Evolutionary conservation across 1,140 invertebrate genomes (phyloP).

Genomic region (Oncopodura yosiiana): DNA sequence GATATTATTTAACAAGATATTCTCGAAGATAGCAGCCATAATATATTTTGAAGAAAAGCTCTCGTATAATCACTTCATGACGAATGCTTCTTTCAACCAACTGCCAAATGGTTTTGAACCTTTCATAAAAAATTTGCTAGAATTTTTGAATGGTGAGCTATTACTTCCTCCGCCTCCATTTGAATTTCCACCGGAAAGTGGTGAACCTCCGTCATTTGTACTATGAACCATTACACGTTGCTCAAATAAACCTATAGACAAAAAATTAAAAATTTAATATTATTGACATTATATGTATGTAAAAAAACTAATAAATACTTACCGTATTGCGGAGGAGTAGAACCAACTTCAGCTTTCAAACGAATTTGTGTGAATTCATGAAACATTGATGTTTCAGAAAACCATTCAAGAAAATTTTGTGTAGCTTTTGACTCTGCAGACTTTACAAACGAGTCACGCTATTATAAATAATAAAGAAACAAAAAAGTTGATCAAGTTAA

Average conservation of each 20-base stretch:
- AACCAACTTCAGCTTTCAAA: conserved; percentile 30
- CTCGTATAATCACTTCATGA: conserved; percentile 25
- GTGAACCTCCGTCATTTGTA: conserved; percentile 1
- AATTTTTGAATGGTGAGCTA: conserved; percentile 18
- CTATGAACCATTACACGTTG: conserved; percentile 37
- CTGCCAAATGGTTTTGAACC: conserved; percentile 23
- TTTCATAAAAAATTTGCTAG: conserved; percentile 27
- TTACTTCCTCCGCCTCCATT: not conserved
- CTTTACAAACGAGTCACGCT: conserved; percentile 55
- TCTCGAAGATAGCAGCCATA: too few species aligned
- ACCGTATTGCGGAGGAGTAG: conserved; percentile 26
- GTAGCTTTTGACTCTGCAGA: conserved; percentile 50
- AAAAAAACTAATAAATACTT: not conserved
- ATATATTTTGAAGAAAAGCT: too few species aligned
- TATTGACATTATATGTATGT: not conserved
- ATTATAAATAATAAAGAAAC: conserved; percentile 37
- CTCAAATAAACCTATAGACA: conserved; percentile 38
- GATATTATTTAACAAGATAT: too few species aligned
- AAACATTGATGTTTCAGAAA: conserved; percentile 74
- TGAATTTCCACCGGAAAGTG: not conserved
- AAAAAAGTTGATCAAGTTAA: conserved; percentile 17
- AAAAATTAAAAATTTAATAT: conserved; percentile 1
- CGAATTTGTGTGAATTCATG: conserved; percentile 42
- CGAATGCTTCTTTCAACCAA: conserved; percentile 31
- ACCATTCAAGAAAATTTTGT: conserved; percentile 66